Conservation (phyloP, 2,888 invertebrate genomes). For the Timema podura region DNA sequence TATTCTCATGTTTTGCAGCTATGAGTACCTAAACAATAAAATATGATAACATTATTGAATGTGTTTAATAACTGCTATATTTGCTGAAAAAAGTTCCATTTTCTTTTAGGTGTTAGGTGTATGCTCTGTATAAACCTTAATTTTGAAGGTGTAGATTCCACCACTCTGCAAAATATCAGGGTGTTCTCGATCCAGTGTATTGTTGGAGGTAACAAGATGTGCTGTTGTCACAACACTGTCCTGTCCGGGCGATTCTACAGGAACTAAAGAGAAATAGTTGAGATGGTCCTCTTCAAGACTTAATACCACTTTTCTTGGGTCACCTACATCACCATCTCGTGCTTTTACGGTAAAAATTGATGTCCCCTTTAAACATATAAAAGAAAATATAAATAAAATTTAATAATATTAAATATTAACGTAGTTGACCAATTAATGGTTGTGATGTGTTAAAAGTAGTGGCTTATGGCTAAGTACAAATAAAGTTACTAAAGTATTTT, state of each 20-base stretch:
- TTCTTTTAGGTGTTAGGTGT: no score
- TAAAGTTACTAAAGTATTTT: no score
- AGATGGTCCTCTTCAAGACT: constrained; percentile 65
- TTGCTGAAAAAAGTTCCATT: no score
- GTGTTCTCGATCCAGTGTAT: constrained; percentile 70
- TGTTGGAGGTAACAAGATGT: constrained; percentile 55
- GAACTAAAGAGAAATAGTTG: constrained; percentile 61
- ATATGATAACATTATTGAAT: no score
- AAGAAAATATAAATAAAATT: not conserved
- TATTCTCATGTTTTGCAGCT: no score
- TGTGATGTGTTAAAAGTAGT: not conserved
- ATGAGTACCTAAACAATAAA: no score
- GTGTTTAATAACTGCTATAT: no score
- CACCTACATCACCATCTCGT: constrained; percentile 76
- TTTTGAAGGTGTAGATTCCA: constrained; percentile 68
- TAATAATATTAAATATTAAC: not conserved
- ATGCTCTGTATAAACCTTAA: constrained; percentile 47
- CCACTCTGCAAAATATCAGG: constrained; percentile 69
- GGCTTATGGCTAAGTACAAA: no score
- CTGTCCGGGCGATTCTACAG: constrained; percentile 44
- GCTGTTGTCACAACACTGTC: constrained; percentile 49
- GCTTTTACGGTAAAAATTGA: constrained; percentile 69
- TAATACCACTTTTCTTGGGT: constrained; percentile 61
- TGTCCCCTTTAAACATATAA: constrained; percentile 47
- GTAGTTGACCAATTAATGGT: not conserved